Evolutionary conservation across 64 coral and sea anemone genomes (phyloP).

Genomic region (Acropora yongei): DNA sequence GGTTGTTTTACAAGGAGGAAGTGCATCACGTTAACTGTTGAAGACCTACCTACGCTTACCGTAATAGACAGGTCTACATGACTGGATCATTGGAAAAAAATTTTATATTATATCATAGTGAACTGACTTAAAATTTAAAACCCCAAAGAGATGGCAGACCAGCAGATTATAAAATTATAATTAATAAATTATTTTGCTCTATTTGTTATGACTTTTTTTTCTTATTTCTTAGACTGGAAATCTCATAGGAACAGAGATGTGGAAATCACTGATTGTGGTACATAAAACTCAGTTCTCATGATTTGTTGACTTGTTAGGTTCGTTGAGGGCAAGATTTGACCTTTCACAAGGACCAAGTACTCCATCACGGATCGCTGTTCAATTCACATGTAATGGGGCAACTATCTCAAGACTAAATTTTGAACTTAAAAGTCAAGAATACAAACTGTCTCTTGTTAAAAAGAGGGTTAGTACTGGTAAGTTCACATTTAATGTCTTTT

Average conservation of each 20-base stretch:
- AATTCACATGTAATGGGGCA: constrained; percentile 93
- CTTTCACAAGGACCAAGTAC: constrained; percentile 87
- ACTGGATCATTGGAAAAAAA: too few species aligned
- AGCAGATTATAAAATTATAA: too few species aligned
- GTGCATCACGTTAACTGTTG: neutral
- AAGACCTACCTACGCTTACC: neutral
- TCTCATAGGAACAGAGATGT: too few species aligned
- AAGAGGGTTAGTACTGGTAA: constrained; percentile 88
- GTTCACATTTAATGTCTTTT: neutral
- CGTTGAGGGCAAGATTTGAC: constrained; percentile 89
- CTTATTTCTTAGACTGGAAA: too few species aligned
- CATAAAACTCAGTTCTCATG: too few species aligned
- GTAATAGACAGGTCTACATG: neutral
- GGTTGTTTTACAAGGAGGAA: neutral
- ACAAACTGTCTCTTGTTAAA: constrained; percentile 97
- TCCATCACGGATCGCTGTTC: constrained; percentile 90
- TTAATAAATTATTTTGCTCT: too few species aligned
- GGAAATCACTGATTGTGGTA: too few species aligned
- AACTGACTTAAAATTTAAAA: too few species aligned
- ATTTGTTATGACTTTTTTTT: too few species aligned
- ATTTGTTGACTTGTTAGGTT: constrained; percentile 53
- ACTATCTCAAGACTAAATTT: constrained; percentile 98
- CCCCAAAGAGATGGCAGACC: too few species aligned
- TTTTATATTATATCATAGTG: neutral
- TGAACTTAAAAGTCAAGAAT: constrained; percentile 92